A percentile compares a stretch with the other conserved stretches of the same genome.
Evolutionary conservation across 1,140 invertebrate species (phyloP).

Genomic region (Aphelinus atriplicis): DNA sequence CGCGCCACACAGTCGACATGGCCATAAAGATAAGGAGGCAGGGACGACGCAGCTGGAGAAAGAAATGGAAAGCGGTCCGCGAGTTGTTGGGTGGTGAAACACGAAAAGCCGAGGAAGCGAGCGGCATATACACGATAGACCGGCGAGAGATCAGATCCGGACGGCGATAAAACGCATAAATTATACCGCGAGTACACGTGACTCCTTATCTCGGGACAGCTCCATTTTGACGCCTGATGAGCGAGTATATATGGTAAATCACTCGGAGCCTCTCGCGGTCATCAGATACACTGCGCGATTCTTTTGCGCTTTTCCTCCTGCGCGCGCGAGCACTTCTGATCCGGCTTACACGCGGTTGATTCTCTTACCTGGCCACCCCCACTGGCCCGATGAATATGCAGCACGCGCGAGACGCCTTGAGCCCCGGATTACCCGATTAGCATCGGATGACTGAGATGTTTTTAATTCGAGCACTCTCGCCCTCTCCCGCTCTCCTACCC

Average conservation of each 20-base stretch:
- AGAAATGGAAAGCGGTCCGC: too few relatives aligned
- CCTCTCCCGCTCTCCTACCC: too few relatives aligned
- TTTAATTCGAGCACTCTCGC: slow-evolving; percentile 1
- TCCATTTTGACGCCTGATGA: slow-evolving; percentile 31
- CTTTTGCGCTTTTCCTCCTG: background rate
- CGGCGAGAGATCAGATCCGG: slow-evolving; percentile 22
- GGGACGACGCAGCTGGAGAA: too few relatives aligned
- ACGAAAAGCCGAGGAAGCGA: background rate
- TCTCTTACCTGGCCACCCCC: background rate
- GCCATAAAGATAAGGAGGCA: too few relatives aligned
- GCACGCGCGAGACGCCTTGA: background rate
- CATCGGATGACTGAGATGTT: slow-evolving; percentile 29
- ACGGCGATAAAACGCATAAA: slow-evolving; percentile 35
- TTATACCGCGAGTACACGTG: slow-evolving; percentile 23
- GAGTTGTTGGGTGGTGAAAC: too few relatives aligned
- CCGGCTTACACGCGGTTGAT: background rate
- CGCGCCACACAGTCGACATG: too few relatives aligned
- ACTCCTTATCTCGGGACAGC: slow-evolving; percentile 16
- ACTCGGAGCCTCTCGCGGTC: background rate
- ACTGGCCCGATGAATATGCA: slow-evolving; percentile 20
- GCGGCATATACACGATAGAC: background rate
- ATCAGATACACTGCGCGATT: background rate
- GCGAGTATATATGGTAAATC: background rate
- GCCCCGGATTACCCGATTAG: slow-evolving; percentile 25
- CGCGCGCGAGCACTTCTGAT: background rate